phyloP scores from a whole-genome alignment of 2,113 vertebrate species.

The Ammodytes dubius region DNA sequence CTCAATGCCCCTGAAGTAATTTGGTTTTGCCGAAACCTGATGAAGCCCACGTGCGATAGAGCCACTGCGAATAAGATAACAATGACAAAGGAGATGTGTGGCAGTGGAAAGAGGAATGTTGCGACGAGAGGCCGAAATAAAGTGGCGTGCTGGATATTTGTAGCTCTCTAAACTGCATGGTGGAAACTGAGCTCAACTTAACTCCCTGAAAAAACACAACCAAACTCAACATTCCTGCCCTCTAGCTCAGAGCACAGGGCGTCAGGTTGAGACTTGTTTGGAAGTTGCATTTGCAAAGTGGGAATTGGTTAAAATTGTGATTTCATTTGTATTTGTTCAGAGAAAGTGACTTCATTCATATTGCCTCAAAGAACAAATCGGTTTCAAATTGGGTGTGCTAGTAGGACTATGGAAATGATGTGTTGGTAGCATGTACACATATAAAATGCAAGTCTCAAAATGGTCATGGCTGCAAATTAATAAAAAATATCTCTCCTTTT shows the following conservation, averaged over 20 bases:
- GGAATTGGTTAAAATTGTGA: neutral
- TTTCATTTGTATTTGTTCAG: neutral
- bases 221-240: constrained; percentile 67
- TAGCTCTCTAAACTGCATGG: neutral
- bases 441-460: neutral
- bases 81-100: constrained; percentile 9
- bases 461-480: neutral
- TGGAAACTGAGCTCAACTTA: constrained; percentile 19
- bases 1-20: neutral
- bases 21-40: constrained; percentile 30
- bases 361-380: neutral
- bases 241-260: constrained; percentile 7
- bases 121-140: constrained; percentile 1
- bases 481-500: neutral
- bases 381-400: too few relatives aligned
- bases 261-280: constrained; percentile 76
- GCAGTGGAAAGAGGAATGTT: constrained; percentile 43
- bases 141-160: constrained; percentile 28
- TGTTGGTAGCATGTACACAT: neutral
- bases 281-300: constrained; percentile 45
- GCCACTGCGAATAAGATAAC: constrained; percentile 2
- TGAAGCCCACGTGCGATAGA: neutral
- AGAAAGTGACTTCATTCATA: neutral
- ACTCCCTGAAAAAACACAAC: neutral
- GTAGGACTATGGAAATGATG: too few relatives aligned